Percentiles rank a stretch among this genome's conserved stretches.
These are phyloP conservation scores for Cantharis lateralis DNA, from an alignment of 2,888 invertebrate genomes.

Conservation along the genomic window DNA sequence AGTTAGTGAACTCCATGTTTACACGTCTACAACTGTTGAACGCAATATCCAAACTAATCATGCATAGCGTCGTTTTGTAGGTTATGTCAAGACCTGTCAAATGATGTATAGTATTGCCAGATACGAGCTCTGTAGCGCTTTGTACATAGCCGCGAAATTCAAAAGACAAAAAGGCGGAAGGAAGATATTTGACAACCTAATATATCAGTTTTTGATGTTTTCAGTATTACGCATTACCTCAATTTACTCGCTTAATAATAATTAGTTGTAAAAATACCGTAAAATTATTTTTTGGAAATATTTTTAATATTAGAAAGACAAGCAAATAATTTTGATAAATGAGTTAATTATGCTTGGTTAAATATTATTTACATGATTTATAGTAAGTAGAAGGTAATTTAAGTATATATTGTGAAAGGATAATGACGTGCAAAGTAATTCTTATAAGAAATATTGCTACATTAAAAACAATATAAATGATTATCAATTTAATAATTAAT, in stretches of 20 bases:
- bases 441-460: neutral
- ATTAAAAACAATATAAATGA: neutral
- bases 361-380: constrained; percentile 13
- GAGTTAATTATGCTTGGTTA: neutral
- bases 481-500: neutral
- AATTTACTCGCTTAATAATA: neutral
- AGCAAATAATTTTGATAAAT: constrained; percentile 18
- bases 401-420: neutral
- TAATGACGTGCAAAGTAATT: neutral
- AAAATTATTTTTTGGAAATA: neutral
- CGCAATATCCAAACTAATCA: too few relatives aligned
- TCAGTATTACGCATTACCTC: neutral
- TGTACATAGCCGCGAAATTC: too few relatives aligned
- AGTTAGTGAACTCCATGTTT: too few relatives aligned
- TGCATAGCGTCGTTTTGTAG: too few relatives aligned
- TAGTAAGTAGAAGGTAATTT: neutral
- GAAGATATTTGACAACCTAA: too few relatives aligned
- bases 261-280: neutral
- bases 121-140: too few relatives aligned
- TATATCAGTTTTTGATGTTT: too few relatives aligned
- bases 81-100: too few relatives aligned
- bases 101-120: too few relatives aligned
- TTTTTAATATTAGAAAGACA: constrained; percentile 12
- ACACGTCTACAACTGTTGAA: too few relatives aligned
- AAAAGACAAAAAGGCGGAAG: too few relatives aligned